Conservation (phyloP, 2,113 vertebrate species). For the Python bivittatus region DNA sequence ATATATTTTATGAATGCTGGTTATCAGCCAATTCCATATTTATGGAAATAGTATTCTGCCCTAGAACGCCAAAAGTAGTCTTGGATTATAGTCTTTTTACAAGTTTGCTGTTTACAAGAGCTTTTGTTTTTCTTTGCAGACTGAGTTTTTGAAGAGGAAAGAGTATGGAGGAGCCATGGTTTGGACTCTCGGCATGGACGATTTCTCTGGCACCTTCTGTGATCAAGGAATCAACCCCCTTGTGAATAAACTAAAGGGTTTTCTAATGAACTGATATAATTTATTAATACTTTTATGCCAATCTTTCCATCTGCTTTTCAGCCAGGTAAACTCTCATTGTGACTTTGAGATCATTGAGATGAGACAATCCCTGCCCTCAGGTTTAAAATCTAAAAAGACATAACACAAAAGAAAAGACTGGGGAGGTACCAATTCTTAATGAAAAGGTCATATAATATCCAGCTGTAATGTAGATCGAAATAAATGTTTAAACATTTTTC, state of each 20-base stretch:
- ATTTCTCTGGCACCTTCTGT: constrained; percentile 80
- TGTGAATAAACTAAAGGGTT: constrained; percentile 68
- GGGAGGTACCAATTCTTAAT: not conserved
- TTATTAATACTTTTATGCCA: not conserved
- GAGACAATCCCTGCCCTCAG: not conserved
- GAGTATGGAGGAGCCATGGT: constrained; percentile 60
- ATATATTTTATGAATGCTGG: not conserved
- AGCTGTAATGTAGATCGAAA: not conserved
- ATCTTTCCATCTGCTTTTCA: not conserved
- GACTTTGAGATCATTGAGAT: not conserved
- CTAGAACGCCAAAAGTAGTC: not conserved
- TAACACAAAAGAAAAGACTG: not conserved
- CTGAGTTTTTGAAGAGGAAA: constrained; percentile 24
- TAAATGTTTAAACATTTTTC: not conserved
- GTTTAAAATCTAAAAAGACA: not conserved
- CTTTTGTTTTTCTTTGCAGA: not conserved
- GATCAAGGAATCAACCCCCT: constrained; percentile 74
- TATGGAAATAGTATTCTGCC: not conserved
- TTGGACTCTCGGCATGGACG: constrained; percentile 84
- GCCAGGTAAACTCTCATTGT: not conserved
- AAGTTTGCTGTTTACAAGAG: not conserved
- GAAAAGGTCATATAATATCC: not conserved
- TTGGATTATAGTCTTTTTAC: not conserved
- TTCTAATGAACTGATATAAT: constrained; percentile 65
- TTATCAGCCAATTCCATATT: not conserved